Evolutionary conservation across 2,888 invertebrate genomes (phyloP).

Genomic region (Lasioglossum lativentre): DNA sequence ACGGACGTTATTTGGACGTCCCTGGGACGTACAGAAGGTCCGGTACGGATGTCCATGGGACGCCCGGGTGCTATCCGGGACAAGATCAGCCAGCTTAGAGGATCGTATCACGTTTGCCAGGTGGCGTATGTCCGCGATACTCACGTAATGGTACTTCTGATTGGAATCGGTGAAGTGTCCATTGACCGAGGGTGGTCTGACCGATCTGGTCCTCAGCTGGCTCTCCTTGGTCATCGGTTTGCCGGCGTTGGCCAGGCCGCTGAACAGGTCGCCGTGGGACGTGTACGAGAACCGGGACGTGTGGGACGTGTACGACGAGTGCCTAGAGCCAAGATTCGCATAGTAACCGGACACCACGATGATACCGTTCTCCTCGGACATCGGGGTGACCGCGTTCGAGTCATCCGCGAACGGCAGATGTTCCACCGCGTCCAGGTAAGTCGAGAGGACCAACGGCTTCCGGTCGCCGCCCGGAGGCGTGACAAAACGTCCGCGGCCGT

Average conservation of each 20-base stretch:
- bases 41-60: too few relatives aligned
- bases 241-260: constrained; percentile 88
- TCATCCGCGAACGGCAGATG: constrained; percentile 99
- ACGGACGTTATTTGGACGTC: too few relatives aligned
- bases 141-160: constrained; percentile 89
- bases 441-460: constrained; percentile 96
- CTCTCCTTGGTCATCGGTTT: constrained; percentile 94
- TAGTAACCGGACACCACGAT: constrained; percentile 97
- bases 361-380: constrained; percentile 98
- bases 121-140: constrained; percentile 67
- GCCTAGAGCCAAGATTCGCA: constrained; percentile 93
- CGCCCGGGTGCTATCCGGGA: too few relatives aligned
- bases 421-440: constrained; percentile 97
- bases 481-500: constrained; percentile 91
- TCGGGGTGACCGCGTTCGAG: constrained; percentile 98
- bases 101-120: too few relatives aligned
- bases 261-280: constrained; percentile 95
- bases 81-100: too few relatives aligned
- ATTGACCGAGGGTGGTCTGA: constrained; percentile 86
- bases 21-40: too few relatives aligned
- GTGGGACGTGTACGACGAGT: constrained; percentile 98
- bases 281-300: constrained; percentile 97
- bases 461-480: constrained; percentile 94
- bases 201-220: constrained; percentile 91
- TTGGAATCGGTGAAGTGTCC: constrained; percentile 87